Evolutionary conservation across 2,797 vertebrate species (phyloP).

Genomic region (Cetoscarus ocellatus): DNA sequence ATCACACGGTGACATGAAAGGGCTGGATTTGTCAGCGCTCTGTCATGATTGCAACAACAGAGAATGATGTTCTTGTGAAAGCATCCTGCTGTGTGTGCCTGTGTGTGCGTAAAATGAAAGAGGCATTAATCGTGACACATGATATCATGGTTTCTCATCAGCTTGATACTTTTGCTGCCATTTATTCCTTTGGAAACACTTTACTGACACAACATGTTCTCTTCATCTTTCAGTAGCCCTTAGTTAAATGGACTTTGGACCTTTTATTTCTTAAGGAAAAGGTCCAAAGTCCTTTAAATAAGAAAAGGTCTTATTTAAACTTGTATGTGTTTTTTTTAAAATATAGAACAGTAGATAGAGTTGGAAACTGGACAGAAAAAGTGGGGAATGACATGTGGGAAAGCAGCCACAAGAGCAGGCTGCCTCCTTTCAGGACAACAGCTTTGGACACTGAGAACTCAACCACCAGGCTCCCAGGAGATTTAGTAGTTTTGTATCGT

Average conservation of each 20-base stretch:
- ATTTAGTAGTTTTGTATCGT: too few species aligned
- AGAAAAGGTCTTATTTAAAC: too few species aligned
- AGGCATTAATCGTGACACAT: slow-evolving; percentile 64
- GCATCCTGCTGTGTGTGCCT: slow-evolving; percentile 47
- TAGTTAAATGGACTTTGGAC: slow-evolving; percentile 3
- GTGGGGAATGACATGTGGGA: not conserved
- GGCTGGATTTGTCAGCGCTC: slow-evolving; percentile 53
- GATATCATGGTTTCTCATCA: slow-evolving; percentile 59
- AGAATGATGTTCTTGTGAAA: slow-evolving; percentile 55
- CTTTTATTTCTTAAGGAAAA: too few species aligned
- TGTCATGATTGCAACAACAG: slow-evolving; percentile 50
- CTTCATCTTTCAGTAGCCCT: slow-evolving; percentile 23
- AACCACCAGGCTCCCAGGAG: too few species aligned
- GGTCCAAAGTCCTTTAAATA: too few species aligned
- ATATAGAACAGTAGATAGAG: too few species aligned
- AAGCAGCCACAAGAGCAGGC: too few species aligned
- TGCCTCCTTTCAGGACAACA: too few species aligned
- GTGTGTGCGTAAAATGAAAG: slow-evolving; percentile 54
- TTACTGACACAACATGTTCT: slow-evolving; percentile 58
- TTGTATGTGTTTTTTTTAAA: too few species aligned
- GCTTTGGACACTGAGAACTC: too few species aligned
- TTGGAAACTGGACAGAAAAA: too few species aligned
- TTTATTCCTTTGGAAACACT: slow-evolving; percentile 57
- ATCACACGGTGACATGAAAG: slow-evolving; percentile 43
- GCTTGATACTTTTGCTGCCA: slow-evolving; percentile 33